Percentiles rank a stretch among this genome's conserved stretches.
Evolutionary conservation across 2,888 invertebrate species (phyloP).

Genomic region (Melolontha melolontha): DNA sequence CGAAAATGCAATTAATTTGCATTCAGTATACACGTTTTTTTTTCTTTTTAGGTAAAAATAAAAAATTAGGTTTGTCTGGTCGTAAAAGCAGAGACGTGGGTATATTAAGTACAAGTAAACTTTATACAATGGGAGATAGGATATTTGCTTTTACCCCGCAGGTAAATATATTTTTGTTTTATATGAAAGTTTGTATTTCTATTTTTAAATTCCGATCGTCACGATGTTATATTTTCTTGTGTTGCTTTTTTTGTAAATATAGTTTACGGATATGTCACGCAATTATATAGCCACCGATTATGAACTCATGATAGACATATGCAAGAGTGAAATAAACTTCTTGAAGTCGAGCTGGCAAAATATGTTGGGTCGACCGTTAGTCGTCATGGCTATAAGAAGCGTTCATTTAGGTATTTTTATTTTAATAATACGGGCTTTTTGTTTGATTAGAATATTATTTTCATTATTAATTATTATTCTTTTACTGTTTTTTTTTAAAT

Average conservation of each 20-base stretch:
- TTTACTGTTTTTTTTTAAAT: slow-evolving; percentile 19
- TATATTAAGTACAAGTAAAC: slow-evolving; percentile 96
- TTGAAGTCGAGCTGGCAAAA: slow-evolving; percentile 98
- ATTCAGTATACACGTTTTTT: too few relatives aligned
- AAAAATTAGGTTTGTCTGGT: slow-evolving; percentile 94
- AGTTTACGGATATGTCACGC: slow-evolving; percentile 97
- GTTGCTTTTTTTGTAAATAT: slow-evolving; percentile 60
- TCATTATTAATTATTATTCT: slow-evolving; percentile 2
- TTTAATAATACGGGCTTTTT: slow-evolving; percentile 16
- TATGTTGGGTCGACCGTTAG: slow-evolving; percentile 95
- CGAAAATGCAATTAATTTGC: too few relatives aligned
- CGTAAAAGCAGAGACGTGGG: slow-evolving; percentile 96
- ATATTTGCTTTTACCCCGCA: slow-evolving; percentile 99
- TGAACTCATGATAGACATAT: slow-evolving; percentile 97
- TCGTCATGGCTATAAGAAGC: slow-evolving; percentile 90
- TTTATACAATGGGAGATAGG: slow-evolving; percentile 94
- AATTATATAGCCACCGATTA: slow-evolving; percentile 99
- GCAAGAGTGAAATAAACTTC: slow-evolving; percentile 97
- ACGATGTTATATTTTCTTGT: slow-evolving; percentile 41
- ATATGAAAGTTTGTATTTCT: slow-evolving; percentile 55
- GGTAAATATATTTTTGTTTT: slow-evolving; percentile 68
- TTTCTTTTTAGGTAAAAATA: slow-evolving; percentile 82
- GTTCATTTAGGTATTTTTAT: slow-evolving; percentile 83
- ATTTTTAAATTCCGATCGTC: slow-evolving; percentile 38
- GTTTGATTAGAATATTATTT: slow-evolving; percentile 7